Evolutionary conservation across 2,888 invertebrate species (phyloP).

Genomic region (Ichneumon xanthorius): DNA sequence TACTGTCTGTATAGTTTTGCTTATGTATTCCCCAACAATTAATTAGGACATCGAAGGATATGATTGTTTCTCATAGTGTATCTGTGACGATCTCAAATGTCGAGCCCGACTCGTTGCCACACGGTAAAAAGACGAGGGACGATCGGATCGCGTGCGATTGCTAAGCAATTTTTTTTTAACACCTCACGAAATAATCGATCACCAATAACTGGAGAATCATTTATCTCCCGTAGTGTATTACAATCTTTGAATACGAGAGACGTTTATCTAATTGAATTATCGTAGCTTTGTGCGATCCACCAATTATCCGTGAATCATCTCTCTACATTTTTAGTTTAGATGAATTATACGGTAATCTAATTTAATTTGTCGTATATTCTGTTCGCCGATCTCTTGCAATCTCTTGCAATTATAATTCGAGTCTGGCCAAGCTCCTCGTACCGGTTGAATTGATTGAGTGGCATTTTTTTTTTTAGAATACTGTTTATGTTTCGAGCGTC

Average conservation of each 20-base stretch:
- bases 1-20: constrained; percentile 26
- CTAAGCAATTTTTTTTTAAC: constrained; percentile 19
- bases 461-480: constrained; percentile 15
- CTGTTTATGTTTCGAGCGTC: constrained; percentile 19
- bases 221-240: neutral
- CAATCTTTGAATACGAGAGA: constrained; percentile 4
- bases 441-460: constrained; percentile 7
- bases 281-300: constrained; percentile 35
- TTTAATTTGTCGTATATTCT: constrained; percentile 11
- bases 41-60: constrained; percentile 53
- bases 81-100: constrained; percentile 31
- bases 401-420: neutral
- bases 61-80: constrained; percentile 36
- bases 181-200: neutral
- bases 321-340: neutral
- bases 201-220: constrained; percentile 9
- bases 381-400: neutral
- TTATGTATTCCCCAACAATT: constrained; percentile 31
- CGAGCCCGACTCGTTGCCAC: constrained; percentile 59
- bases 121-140: constrained; percentile 26
- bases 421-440: neutral
- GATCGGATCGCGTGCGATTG: constrained; percentile 26
- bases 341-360: constrained; percentile 1
- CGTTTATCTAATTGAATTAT: constrained; percentile 3
- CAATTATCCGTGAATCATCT: constrained; percentile 15